These are phyloP conservation scores for Epirrhoe tristata DNA, from an alignment of 2,888 invertebrate genomes.

Conservation along the genomic window DNA sequence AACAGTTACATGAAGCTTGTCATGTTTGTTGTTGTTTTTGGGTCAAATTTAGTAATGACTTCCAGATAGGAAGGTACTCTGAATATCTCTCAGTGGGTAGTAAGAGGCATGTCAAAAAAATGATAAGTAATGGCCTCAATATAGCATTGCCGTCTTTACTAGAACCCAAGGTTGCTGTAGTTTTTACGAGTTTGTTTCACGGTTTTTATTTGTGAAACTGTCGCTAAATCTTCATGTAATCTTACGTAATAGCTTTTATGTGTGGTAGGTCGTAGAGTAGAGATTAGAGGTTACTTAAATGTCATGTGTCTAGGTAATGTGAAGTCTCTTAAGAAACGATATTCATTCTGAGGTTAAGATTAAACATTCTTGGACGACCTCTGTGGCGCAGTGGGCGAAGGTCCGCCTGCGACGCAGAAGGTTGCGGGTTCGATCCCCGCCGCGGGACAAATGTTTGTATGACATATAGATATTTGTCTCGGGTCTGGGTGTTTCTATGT, in stretches of 20 bases:
- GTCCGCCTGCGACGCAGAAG: too few relatives aligned
- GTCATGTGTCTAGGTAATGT: background rate
- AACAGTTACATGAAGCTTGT: too few relatives aligned
- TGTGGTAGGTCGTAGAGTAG: slow-evolving; percentile 9
- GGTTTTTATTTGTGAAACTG: slow-evolving; percentile 25
- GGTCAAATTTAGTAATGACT: too few relatives aligned
- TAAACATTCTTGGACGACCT: background rate
- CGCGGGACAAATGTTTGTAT: too few relatives aligned
- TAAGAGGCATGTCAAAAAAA: too few relatives aligned
- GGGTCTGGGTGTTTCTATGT: too few relatives aligned
- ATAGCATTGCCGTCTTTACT: background rate
- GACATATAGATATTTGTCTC: too few relatives aligned
- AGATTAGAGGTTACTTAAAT: slow-evolving; percentile 6
- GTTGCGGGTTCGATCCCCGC: too few relatives aligned
- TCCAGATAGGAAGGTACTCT: too few relatives aligned
- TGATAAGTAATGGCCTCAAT: background rate
- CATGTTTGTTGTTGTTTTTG: too few relatives aligned
- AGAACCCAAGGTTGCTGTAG: background rate
- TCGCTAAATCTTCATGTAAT: slow-evolving; percentile 21
- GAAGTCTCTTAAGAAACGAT: background rate
- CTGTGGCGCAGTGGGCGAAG: too few relatives aligned
- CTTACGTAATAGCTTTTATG: slow-evolving; percentile 26
- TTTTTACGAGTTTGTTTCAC: slow-evolving; percentile 21
- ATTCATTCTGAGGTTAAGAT: background rate
- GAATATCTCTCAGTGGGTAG: too few relatives aligned